These are phyloP conservation scores for Numenius phaeopus DNA, from an alignment of 2,797 vertebrate species.

Conservation along the genomic window DNA sequence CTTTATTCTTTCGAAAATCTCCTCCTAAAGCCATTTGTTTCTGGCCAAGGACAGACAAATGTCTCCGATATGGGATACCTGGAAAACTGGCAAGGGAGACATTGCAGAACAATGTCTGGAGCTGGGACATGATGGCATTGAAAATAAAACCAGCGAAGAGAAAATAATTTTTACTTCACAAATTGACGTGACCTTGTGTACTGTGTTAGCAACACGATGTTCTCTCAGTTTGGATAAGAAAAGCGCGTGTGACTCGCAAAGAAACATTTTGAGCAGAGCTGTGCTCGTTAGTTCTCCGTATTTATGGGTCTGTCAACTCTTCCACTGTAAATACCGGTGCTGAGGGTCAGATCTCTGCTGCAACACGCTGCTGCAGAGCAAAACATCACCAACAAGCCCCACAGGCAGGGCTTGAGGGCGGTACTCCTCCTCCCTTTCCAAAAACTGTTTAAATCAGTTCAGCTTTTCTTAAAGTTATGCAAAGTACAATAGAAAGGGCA, in stretches of 20 bases:
- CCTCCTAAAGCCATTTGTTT: neutral
- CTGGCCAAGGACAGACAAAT: neutral
- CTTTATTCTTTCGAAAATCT: neutral
- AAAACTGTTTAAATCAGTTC: neutral
- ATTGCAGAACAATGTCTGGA: neutral
- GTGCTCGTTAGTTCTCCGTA: neutral
- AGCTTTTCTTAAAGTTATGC: neutral
- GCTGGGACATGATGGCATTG: neutral
- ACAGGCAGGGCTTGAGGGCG: neutral
- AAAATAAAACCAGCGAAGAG: slow-evolving; percentile 15
- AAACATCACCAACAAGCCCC: neutral
- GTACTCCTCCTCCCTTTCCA: neutral
- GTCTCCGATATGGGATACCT: neutral
- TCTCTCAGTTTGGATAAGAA: slow-evolving; percentile 57
- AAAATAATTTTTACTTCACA: slow-evolving; percentile 4
- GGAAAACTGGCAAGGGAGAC: neutral
- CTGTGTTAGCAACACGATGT: neutral
- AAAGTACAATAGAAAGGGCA: neutral
- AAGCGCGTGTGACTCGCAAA: neutral
- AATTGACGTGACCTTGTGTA: slow-evolving; percentile 34
- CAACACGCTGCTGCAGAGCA: neutral
- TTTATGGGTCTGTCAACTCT: slow-evolving; percentile 38
- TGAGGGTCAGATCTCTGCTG: neutral
- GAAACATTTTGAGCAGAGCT: slow-evolving; percentile 33
- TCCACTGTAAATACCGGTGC: neutral